phyloP scores from a whole-genome alignment of 2,888 invertebrate species.

The Chorisops tibialis region DNA sequence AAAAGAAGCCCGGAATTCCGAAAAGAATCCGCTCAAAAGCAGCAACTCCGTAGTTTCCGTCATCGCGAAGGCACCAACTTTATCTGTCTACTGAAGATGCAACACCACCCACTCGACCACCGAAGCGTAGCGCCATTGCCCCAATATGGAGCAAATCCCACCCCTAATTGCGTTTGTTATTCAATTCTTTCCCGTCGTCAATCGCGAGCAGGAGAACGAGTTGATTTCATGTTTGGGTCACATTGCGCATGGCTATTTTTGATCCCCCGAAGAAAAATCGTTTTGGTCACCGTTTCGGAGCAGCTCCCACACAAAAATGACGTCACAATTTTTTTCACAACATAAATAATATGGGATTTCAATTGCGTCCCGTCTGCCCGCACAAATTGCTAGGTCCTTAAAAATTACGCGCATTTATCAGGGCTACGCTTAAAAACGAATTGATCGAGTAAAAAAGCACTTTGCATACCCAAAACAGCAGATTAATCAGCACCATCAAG shows the following conservation, averaged over 20 bases:
- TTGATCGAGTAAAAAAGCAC: not conserved
- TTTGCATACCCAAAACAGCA: conserved; percentile 47
- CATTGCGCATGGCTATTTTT: conserved; percentile 25
- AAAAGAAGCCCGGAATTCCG: too few relatives aligned
- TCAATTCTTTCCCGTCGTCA: too few relatives aligned
- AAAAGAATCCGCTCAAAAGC: too few relatives aligned
- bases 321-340: conserved; percentile 26
- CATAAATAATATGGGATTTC: conserved; percentile 8
- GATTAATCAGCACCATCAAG: conserved; percentile 50
- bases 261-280: not conserved
- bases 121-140: too few relatives aligned
- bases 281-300: too few relatives aligned
- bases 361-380: not conserved
- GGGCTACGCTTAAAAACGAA: not conserved
- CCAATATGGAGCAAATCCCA: too few relatives aligned
- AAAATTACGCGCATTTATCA: not conserved
- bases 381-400: too few relatives aligned
- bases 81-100: too few relatives aligned
- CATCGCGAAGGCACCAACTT: too few relatives aligned
- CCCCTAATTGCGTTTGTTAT: too few relatives aligned
- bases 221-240: conserved; percentile 9
- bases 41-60: too few relatives aligned
- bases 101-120: too few relatives aligned
- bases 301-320: conserved; percentile 31
- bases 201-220: not conserved